Conservation (phyloP, 1,140 invertebrate genomes). For the Ruditapes philippinarum region DNA sequence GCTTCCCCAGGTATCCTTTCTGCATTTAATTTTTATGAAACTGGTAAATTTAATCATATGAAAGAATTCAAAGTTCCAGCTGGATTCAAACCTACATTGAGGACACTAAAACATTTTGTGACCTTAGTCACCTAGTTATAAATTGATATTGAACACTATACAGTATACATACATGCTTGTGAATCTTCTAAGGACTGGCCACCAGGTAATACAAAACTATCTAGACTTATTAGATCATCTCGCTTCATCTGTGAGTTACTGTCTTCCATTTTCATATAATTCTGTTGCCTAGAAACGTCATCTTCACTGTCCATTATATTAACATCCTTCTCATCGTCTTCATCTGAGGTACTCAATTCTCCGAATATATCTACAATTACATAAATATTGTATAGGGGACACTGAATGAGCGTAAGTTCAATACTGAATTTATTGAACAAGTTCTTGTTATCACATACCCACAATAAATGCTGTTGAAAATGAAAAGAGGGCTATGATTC, state of each 20-base stretch:
- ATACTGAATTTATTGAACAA: no score
- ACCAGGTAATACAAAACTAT: conserved; percentile 1
- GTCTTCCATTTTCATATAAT: conserved; percentile 46
- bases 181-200: background rate
- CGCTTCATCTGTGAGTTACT: background rate
- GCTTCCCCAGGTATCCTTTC: no score
- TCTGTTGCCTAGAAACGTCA: conserved; percentile 73
- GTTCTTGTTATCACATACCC: background rate
- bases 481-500: no score
- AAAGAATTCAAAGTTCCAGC: no score
- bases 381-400: background rate
- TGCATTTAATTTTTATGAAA: no score
- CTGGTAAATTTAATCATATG: no score
- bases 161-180: conserved; percentile 11
- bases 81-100: no score
- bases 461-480: no score
- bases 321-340: conserved; percentile 83
- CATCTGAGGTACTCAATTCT: conserved; percentile 83
- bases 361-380: conserved; percentile 77
- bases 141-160: no score
- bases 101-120: no score
- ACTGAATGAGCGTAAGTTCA: no score
- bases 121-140: no score
- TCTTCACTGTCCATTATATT: conserved; percentile 85
- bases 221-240: conserved; percentile 17